Conservation (phyloP, 2,113 vertebrate species). For the Raja brachyura region DNA sequence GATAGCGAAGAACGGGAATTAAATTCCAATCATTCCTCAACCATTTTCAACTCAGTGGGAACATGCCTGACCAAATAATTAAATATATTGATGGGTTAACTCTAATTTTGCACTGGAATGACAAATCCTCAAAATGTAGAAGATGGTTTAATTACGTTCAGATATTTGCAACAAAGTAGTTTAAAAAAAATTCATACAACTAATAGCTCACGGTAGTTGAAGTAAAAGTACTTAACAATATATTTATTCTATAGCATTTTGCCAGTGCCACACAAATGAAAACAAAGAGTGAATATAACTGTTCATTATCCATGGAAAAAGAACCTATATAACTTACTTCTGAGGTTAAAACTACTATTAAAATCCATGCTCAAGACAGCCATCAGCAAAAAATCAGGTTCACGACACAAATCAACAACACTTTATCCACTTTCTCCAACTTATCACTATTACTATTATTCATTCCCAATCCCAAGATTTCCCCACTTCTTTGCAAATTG, state of each 20-base stretch:
- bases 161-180: not conserved
- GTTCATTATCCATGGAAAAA: conserved; percentile 4
- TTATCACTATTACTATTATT: not conserved
- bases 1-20: not conserved
- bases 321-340: not conserved
- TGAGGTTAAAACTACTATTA: not conserved
- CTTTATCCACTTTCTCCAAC: not conserved
- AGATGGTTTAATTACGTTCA: not conserved
- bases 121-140: not conserved
- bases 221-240: too few relatives aligned
- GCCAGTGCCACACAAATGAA: not conserved
- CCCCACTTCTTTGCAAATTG: not conserved
- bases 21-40: not conserved
- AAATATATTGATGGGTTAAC: not conserved
- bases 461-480: not conserved
- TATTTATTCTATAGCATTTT: not conserved
- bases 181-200: not conserved
- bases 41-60: not conserved
- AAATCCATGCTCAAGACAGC: not conserved
- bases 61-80: not conserved
- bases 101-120: not conserved
- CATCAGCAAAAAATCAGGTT: conserved; percentile 13
- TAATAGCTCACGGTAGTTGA: not conserved
- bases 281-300: not conserved
- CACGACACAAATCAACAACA: not conserved